These are phyloP conservation scores for Bombus fervidus DNA, from an alignment of 1,140 invertebrate genomes.

Conservation along the genomic window DNA sequence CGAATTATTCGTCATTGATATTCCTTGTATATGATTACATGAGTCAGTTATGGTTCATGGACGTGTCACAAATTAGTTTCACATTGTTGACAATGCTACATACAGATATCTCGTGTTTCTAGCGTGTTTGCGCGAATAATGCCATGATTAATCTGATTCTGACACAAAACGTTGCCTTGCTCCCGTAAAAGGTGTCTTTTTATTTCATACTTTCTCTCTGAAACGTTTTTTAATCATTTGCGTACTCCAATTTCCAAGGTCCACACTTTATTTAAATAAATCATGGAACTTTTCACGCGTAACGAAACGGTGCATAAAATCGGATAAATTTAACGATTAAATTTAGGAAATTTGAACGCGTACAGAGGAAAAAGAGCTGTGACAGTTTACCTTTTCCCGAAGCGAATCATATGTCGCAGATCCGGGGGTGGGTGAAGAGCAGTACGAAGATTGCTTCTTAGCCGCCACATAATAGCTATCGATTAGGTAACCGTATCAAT, in stretches of 20 bases:
- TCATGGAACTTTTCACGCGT: background rate
- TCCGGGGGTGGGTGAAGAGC: conserved; percentile 71
- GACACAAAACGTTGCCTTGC: background rate
- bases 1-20: background rate
- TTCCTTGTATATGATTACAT: background rate
- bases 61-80: background rate
- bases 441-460: conserved; percentile 67
- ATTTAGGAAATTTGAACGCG: background rate
- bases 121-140: background rate
- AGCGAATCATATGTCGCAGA: conserved; percentile 60
- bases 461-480: conserved; percentile 74
- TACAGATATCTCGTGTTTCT: background rate
- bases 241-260: background rate
- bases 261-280: background rate
- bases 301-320: background rate
- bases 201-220: background rate
- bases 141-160: background rate
- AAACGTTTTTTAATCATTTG: background rate
- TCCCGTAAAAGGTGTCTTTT: background rate
- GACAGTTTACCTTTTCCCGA: conserved; percentile 67
- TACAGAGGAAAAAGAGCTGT: background rate
- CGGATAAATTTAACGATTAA: background rate
- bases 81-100: background rate
- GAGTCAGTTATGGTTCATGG: background rate
- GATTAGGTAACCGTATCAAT: conserved; percentile 69